Base-by-base conservation (phyloP, 2,888 invertebrate species). In the Microdon myrmicae region DNA sequence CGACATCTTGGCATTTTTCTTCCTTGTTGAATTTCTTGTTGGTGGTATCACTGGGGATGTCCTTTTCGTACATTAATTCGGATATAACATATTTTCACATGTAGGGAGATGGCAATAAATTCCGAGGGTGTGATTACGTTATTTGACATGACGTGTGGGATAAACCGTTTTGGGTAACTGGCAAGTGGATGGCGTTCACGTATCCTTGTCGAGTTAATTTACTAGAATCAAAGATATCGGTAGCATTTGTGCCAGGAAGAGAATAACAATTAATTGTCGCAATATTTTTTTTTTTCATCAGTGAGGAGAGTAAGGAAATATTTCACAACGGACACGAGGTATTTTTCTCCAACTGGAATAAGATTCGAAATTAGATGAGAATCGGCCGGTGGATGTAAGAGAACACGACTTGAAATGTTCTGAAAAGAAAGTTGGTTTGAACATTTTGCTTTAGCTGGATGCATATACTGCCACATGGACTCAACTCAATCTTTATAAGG, bases 51-150 rank as follows among this genome's bases (percentile, higher is more conserved):
- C n/a, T n/a, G 43, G 41, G 58, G 43, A 58, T 53, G 64, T 53
- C 58, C 51, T 58, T 64, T 64, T 58, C 53, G 47, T 47, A 47
- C 51, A 58, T 53, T 64, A 53, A 45, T 64, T 37, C 58, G 58
- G 28, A 43, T 47, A 37, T 41, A 64, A 58, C 58, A 58, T 43
- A 64, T 47, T 58, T 64, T 47, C 64, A 64, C 64, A 64, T 64
- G 58, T 64, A n/a, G 64, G 58, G 58, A 60, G 45, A 64, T 41
- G 64, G 58, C 45, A 58, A 64, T 64, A 64, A 64, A 64, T 64
- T 64, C 45, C n/a, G 55, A 38, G 51, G 55, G 64, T 64, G 64
- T 64, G 64, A 64, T 64, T 64, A 51, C 56, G 61, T 64, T 47
- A 64, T 53, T 47, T 58, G 56, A 64, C 45, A 58, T 64, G 53